Conservation (phyloP, 2,113 vertebrate genomes). For the Turnix velox region DNA sequence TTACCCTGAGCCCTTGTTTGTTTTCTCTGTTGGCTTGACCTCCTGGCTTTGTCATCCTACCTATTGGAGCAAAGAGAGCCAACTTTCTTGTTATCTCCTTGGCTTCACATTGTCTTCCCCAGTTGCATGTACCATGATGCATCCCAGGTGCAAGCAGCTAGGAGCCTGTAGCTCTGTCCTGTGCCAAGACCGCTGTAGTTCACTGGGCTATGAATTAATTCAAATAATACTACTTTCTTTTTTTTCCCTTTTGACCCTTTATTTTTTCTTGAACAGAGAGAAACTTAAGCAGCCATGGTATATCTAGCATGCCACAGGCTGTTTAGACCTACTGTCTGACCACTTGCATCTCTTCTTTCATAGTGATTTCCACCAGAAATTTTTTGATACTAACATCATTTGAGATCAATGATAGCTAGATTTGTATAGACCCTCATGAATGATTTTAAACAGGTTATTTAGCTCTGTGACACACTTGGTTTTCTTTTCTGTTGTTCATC, state of each 20-base stretch:
- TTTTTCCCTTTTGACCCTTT: not conserved
- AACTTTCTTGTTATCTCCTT: not conserved
- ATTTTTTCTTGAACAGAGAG: not conserved
- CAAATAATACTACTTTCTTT: not conserved
- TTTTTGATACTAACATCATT: not conserved
- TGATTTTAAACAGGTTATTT: not conserved
- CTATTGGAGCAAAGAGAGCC: not conserved
- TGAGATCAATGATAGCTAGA: not conserved
- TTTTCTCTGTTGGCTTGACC: not conserved
- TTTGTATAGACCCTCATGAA: not conserved
- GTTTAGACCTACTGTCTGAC: not conserved
- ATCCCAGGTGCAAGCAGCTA: not conserved
- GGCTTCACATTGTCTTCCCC: not conserved
- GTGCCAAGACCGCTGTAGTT: not conserved
- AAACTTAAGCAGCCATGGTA: not conserved
- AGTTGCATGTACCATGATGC: not conserved
- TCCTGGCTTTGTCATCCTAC: not conserved
- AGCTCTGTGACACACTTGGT: not conserved
- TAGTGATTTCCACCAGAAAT: not conserved
- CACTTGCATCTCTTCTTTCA: not conserved
- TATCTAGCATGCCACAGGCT: not conserved
- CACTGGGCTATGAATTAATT: not conserved
- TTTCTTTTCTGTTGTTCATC: not conserved
- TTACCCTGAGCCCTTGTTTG: not conserved
- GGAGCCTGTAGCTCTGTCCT: not conserved